These are phyloP conservation scores for Tympanuchus pallidicinctus DNA, from an alignment of 2,113 vertebrate genomes.

Conservation along the genomic window DNA sequence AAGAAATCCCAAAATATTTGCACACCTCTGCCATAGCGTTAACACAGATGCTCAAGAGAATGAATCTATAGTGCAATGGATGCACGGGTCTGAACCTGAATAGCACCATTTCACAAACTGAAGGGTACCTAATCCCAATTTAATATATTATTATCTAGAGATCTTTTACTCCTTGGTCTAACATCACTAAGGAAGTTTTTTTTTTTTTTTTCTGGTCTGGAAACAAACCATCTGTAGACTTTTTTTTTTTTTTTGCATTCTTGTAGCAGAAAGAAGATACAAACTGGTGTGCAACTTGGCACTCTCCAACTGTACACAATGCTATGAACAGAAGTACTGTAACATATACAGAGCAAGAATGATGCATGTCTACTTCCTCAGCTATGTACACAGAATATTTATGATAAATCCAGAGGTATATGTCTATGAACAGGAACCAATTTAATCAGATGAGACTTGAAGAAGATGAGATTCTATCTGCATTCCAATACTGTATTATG, in stretches of 20 bases:
- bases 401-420: background rate
- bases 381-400: background rate
- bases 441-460: background rate
- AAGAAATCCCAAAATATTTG: background rate
- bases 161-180: background rate
- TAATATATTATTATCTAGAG: background rate
- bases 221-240: background rate
- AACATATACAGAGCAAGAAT: background rate
- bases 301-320: background rate
- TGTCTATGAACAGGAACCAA: background rate
- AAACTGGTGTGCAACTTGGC: background rate
- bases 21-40: background rate
- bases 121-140: background rate
- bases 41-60: background rate
- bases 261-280: background rate
- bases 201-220: background rate
- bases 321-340: background rate
- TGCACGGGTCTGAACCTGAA: background rate
- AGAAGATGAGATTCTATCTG: background rate
- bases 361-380: background rate
- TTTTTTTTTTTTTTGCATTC: background rate
- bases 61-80: rapidly evolving
- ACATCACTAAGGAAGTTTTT: background rate
- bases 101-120: background rate
- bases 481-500: background rate